Conservation (phyloP, 2,797 vertebrate genomes). For the Rallus crepitans region DNA sequence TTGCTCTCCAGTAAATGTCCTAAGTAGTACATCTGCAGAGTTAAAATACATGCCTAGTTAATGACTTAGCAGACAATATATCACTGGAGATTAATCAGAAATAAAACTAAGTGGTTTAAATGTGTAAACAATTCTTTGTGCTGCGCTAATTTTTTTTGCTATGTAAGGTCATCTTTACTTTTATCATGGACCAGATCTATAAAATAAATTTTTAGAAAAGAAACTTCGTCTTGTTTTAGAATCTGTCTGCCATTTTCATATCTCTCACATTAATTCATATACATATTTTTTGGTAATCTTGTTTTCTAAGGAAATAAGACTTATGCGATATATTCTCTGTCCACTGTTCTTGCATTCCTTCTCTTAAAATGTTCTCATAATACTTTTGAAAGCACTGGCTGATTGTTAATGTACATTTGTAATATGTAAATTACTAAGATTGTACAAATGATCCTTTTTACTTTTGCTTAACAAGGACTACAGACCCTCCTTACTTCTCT, state of each 20-base stretch:
- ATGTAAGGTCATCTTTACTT: not conserved
- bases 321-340: not conserved
- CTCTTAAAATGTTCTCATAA: not conserved
- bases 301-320: not conserved
- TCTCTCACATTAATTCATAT: not conserved
- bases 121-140: not conserved
- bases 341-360: not conserved
- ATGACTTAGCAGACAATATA: not conserved
- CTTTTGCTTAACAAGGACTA: not conserved
- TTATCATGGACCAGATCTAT: not conserved
- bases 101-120: not conserved
- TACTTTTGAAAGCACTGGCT: not conserved
- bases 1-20: not conserved
- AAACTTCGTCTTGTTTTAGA: not conserved
- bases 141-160: accelerated
- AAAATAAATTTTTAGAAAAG: not conserved
- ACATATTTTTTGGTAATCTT: not conserved
- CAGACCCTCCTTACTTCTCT: not conserved
- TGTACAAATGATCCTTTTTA: not conserved
- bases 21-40: not conserved
- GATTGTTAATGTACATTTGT: not conserved
- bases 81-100: not conserved
- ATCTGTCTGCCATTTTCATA: not conserved
- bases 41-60: not conserved
- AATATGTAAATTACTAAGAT: not conserved